A percentile compares a stretch with the other conserved stretches of the same genome.
Conservation (phyloP, 1,140 invertebrate genomes). For the Bombus pascuorum region DNA sequence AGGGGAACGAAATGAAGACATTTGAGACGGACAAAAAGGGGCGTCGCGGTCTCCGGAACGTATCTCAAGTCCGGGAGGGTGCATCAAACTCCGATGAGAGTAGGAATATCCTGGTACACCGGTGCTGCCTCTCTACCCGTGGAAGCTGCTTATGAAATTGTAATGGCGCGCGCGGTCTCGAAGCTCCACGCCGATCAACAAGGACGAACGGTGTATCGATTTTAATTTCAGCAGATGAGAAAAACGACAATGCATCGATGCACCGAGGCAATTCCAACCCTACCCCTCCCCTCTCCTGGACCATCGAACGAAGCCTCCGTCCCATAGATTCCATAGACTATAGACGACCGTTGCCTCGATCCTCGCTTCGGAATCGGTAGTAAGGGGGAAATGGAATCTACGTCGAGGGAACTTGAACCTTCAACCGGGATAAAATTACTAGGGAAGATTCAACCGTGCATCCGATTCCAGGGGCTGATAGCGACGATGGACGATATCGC, state of each 20-base stretch:
- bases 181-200: neutral
- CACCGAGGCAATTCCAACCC: no score
- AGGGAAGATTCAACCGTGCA: slow-evolving; percentile 71
- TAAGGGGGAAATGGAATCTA: slow-evolving; percentile 69
- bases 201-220: neutral
- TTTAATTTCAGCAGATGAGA: slow-evolving; percentile 27
- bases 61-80: slow-evolving; percentile 12
- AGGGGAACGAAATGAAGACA: slow-evolving; percentile 50
- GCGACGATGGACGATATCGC: slow-evolving; percentile 75
- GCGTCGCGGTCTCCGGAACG: neutral
- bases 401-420: slow-evolving; percentile 71
- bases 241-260: neutral
- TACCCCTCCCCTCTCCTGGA: no score
- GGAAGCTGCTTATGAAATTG: slow-evolving; percentile 33
- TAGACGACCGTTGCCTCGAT: neutral
- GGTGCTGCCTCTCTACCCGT: neutral
- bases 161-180: neutral
- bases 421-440: slow-evolving; percentile 78
- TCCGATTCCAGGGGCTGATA: slow-evolving; percentile 77
- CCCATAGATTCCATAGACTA: no score
- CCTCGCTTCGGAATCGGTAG: slow-evolving; percentile 34
- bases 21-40: slow-evolving; percentile 21
- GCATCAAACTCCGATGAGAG: neutral
- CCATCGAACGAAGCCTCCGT: no score
- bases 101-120: neutral